phyloP scores from a whole-genome alignment of 2,113 vertebrate genomes.

The Microtus ochrogaster region DNA sequence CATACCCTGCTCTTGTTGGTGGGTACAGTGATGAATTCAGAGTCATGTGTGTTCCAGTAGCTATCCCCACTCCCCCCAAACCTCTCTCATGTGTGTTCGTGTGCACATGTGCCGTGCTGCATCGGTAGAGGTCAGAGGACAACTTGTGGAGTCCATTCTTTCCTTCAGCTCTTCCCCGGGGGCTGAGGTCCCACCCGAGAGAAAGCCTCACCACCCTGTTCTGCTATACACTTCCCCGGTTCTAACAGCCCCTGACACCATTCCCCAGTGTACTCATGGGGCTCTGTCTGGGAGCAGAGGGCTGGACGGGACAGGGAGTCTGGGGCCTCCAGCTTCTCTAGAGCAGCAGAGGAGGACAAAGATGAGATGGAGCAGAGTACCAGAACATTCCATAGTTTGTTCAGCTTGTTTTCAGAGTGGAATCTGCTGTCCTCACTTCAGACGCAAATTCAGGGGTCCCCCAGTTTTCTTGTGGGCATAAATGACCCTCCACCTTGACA shows the following conservation, averaged over 20 bases:
- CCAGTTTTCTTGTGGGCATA: background rate
- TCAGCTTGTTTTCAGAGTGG: background rate
- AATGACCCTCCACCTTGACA: background rate
- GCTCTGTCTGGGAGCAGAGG: background rate
- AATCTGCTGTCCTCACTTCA: background rate
- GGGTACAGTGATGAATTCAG: background rate
- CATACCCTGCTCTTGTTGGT: background rate
- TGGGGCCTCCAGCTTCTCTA: background rate
- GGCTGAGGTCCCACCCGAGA: background rate
- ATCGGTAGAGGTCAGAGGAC: background rate
- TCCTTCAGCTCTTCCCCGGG: background rate
- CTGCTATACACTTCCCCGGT: background rate
- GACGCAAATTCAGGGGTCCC: background rate
- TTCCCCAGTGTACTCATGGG: background rate
- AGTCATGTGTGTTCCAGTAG: too few species aligned
- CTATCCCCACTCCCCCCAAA: rapidly evolving
- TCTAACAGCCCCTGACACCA: background rate
- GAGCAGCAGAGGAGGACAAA: background rate
- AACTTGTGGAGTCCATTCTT: background rate
- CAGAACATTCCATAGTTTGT: background rate
- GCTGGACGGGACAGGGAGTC: background rate
- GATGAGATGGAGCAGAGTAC: background rate
- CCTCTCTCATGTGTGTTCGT: background rate
- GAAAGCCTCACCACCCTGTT: background rate
- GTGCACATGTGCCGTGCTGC: background rate